Conservation (phyloP, 2,888 invertebrate species). For the Stomorhina lunata region DNA sequence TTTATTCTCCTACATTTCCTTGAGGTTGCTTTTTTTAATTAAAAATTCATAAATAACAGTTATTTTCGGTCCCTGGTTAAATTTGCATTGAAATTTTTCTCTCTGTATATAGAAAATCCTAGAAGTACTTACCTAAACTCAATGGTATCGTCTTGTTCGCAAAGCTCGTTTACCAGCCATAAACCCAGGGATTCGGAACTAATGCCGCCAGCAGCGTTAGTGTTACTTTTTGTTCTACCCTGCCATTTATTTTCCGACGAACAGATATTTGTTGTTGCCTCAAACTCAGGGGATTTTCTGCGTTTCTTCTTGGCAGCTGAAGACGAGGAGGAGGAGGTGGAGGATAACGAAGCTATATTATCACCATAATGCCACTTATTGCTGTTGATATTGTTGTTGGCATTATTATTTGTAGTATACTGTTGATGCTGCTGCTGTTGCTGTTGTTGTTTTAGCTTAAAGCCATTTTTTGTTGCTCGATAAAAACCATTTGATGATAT, state of each 20-base stretch:
- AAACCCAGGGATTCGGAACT: slow-evolving; percentile 67
- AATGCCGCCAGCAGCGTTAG: slow-evolving; percentile 57
- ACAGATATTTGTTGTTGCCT: slow-evolving; percentile 63
- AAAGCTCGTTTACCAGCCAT: slow-evolving; percentile 74
- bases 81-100: not conserved
- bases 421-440: slow-evolving; percentile 10
- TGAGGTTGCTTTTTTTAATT: no score
- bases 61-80: no score
- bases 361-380: slow-evolving; percentile 47
- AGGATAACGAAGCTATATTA: slow-evolving; percentile 33
- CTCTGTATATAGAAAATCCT: not conserved
- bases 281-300: slow-evolving; percentile 54
- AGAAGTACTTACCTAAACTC: slow-evolving; percentile 72
- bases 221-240: slow-evolving; percentile 64
- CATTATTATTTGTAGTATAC: slow-evolving; percentile 20
- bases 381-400: slow-evolving; percentile 53
- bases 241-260: slow-evolving; percentile 71
- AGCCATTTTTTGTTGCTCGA: slow-evolving; percentile 47
- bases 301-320: slow-evolving; percentile 57
- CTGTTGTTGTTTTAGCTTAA: slow-evolving; percentile 45
- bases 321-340: not conserved
- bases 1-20: no score
- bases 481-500: slow-evolving; percentile 41
- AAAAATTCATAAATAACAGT: no score
- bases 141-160: slow-evolving; percentile 71